Evolutionary conservation across 2,888 invertebrate genomes (phyloP).

Genomic region (Sminthurides aquaticus): DNA sequence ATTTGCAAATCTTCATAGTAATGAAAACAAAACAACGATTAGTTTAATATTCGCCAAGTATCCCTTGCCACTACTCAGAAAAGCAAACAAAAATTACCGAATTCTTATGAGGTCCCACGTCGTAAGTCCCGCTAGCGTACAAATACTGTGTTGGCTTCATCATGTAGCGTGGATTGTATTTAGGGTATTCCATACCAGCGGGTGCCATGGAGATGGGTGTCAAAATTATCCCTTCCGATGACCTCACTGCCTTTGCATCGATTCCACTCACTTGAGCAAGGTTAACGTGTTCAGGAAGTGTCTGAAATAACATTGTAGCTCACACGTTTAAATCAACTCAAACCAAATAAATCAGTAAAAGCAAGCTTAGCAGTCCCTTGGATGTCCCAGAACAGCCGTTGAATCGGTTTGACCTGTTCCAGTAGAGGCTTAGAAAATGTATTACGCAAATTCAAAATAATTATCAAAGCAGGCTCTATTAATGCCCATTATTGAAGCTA

Average conservation of each 20-base stretch:
- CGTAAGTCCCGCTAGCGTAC: conserved; percentile 49
- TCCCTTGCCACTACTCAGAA: background rate
- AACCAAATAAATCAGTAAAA: no score
- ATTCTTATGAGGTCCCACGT: conserved; percentile 44
- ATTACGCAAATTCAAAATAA: no score
- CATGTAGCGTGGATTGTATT: conserved; percentile 47
- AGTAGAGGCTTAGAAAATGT: no score
- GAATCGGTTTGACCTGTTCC: no score
- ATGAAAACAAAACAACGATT: conserved; percentile 13
- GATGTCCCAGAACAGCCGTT: no score
- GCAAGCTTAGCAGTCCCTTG: no score
- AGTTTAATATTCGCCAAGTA: background rate
- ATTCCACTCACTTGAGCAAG: conserved; percentile 46
- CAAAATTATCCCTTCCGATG: conserved; percentile 44
- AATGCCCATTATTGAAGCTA: no score
- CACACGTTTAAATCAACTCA: no score
- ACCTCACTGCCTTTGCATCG: conserved; percentile 46
- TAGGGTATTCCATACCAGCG: conserved; percentile 50
- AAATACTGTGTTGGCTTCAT: conserved; percentile 49
- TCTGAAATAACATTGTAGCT: no score
- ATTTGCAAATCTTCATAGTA: conserved; percentile 49
- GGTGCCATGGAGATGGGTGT: conserved; percentile 42
- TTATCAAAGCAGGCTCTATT: no score
- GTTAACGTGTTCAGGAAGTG: conserved; percentile 46
- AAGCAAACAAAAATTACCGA: conserved; percentile 44